Conservation (phyloP, 2,797 vertebrate genomes). For the Onychomys arenicola region DNA sequence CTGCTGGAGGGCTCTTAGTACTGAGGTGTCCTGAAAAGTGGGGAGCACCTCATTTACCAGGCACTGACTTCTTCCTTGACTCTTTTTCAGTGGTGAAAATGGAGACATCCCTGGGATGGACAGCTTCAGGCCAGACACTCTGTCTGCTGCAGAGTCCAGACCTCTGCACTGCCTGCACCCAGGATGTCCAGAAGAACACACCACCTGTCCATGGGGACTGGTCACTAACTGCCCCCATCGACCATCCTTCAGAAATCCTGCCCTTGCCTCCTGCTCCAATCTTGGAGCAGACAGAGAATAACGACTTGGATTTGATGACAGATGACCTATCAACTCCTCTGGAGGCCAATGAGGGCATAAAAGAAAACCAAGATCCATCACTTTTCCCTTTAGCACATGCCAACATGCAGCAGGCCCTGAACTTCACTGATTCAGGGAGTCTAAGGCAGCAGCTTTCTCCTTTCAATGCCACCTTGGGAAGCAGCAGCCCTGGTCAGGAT, state of each 20-base stretch:
- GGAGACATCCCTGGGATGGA: background rate
- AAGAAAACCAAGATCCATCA: constrained; percentile 2
- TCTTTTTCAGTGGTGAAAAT: constrained; percentile 55
- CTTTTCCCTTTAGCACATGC: constrained; percentile 22
- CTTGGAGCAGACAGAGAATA: too few species aligned
- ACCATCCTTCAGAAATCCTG: too few species aligned
- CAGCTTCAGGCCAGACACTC: background rate
- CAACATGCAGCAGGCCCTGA: constrained; percentile 45
- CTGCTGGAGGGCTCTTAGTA: constrained; percentile 10
- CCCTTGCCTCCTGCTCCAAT: too few species aligned
- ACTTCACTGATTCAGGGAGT: background rate
- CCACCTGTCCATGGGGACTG: too few species aligned
- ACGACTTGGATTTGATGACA: too few species aligned
- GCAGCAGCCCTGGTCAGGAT: background rate
- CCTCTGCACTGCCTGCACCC: too few species aligned
- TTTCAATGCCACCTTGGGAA: background rate
- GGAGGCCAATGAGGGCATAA: constrained; percentile 12
- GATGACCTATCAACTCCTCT: too few species aligned
- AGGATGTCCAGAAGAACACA: background rate
- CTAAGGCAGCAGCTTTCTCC: background rate
- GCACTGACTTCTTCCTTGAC: background rate
- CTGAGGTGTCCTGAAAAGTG: too few species aligned
- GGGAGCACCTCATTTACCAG: background rate
- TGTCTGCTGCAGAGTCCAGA: background rate
- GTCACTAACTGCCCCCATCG: too few species aligned